A percentile compares a stretch with the other conserved stretches of the same genome.
Evolutionary conservation across 2,113 vertebrate genomes (phyloP).

Genomic region (Jaculus jaculus): DNA sequence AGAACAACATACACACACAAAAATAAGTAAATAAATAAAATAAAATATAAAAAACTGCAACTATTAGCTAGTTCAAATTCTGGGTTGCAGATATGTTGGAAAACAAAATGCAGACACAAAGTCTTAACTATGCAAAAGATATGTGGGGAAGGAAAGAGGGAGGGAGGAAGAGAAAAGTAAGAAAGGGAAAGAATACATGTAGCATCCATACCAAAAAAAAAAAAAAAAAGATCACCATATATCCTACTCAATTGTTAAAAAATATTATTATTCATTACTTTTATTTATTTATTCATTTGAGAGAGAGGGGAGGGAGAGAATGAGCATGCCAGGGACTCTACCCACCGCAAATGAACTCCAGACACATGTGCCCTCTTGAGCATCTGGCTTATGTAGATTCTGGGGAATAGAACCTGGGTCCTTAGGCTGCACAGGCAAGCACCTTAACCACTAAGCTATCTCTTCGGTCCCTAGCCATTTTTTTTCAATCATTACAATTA

Average conservation of each 20-base stretch:
- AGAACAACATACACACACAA: not conserved
- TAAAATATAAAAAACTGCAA: not conserved
- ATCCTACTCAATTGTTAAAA: not conserved
- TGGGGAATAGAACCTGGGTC: too few species aligned
- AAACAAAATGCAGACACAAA: constrained; percentile 9
- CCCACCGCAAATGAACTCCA: too few species aligned
- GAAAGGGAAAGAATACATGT: not conserved
- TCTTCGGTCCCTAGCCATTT: not conserved
- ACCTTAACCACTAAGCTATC: too few species aligned
- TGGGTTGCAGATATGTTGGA: not conserved
- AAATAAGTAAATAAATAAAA: too few species aligned
- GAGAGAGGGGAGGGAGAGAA: too few species aligned
- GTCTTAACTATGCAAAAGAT: not conserved
- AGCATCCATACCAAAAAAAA: not conserved
- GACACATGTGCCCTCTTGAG: too few species aligned
- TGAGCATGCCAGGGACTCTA: too few species aligned
- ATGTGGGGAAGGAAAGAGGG: not conserved
- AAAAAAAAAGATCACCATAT: not conserved
- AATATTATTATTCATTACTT: not conserved
- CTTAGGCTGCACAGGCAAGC: too few species aligned
- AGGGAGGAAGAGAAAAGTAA: not conserved
- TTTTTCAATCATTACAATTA: not conserved
- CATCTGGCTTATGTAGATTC: too few species aligned
- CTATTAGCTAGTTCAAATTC: not conserved
- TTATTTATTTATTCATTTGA: too few species aligned